Evolutionary conservation across 2,797 vertebrate species (phyloP), one percentile per base, ranked within the genome.

Genomic region (Girardinus metallicus): DNA sequence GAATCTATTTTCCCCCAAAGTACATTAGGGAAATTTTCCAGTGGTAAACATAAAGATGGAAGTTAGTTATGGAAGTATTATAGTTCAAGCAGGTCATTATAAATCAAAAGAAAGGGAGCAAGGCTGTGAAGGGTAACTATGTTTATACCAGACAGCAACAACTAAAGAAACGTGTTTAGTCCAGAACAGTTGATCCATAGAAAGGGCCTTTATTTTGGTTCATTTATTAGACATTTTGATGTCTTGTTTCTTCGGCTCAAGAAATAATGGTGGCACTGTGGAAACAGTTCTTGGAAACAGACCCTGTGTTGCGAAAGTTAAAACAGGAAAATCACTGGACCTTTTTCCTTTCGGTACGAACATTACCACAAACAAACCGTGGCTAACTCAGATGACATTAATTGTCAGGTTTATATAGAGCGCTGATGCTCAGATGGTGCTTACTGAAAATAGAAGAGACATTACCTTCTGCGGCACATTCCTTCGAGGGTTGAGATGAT

Each of bases 311-410:
- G 26, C 2, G 44, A 85, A n/a, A 80, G n/a, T 73, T 73, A 70
- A 55, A 74, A 78, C 55, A 75, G 70, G 73, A 79, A 79, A 29
- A 77, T 77, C 55, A 85, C 46, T 79, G 74, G 73, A 86, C 87
- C 74, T 80, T 91, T 83, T 81, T 43, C 57, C 66, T 79, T 68
- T 29, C 47, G 80, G 26, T 72, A 53, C 29, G 71, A 76, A 53
- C 83, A 51, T 87, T 73, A 91, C 87, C 73, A 88, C 74, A 94
- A 91, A 93, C 89, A 93, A 89, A 79, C 64, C 73, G 23, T 21
- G 47, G 51, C 34, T 49, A 16, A 11, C 60, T 87, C 90, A 87
- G 83, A 47, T 84, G 83, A 81, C 83, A 73, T 64, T 80, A 66
- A 21, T 81, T 80, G 82, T 82, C 74, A 79, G 78, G 77, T 80